phyloP scores from a whole-genome alignment of 2,113 vertebrate genomes.

The Sceloporus tristichus region DNA sequence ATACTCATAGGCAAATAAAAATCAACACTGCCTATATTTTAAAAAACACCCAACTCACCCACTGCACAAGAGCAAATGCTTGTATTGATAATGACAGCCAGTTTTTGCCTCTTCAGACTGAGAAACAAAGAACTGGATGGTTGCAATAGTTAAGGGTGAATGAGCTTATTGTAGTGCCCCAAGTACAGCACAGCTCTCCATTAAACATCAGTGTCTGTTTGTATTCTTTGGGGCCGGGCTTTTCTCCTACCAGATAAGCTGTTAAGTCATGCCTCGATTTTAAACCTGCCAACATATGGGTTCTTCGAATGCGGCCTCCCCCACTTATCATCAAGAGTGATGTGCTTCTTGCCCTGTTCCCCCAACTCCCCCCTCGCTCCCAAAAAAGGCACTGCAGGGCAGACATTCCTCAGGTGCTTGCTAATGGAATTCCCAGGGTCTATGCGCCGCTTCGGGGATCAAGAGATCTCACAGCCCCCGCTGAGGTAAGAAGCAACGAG shows the following conservation, averaged over 20 bases:
- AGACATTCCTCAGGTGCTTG: constrained; percentile 84
- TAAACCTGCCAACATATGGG: constrained; percentile 71
- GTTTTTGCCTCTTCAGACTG: constrained; percentile 16
- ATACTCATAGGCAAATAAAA: constrained; percentile 14
- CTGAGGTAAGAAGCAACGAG: constrained; percentile 77
- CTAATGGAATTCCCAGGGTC: constrained; percentile 80
- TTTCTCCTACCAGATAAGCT: constrained; percentile 70
- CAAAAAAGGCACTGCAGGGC: constrained; percentile 85
- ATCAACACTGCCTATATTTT: constrained; percentile 46
- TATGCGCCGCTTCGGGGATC: constrained; percentile 77
- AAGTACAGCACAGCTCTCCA: constrained; percentile 38
- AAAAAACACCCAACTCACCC: constrained; percentile 55
- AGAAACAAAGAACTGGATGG: constrained; percentile 34
- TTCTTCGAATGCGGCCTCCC: constrained; percentile 63
- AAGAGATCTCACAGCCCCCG: constrained; percentile 77
- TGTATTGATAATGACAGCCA: neutral
- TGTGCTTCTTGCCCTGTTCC: constrained; percentile 79
- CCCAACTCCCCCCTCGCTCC: constrained; percentile 66
- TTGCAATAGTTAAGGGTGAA: constrained; percentile 32
- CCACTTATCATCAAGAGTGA: constrained; percentile 38
- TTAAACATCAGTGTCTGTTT: constrained; percentile 38
- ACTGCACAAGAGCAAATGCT: constrained; percentile 31
- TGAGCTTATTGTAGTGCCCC: constrained; percentile 30
- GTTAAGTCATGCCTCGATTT: constrained; percentile 74
- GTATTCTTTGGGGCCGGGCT: constrained; percentile 59